Evolutionary conservation across 2,888 invertebrate genomes (phyloP).

Genomic region (Leucophenga maculata): DNA sequence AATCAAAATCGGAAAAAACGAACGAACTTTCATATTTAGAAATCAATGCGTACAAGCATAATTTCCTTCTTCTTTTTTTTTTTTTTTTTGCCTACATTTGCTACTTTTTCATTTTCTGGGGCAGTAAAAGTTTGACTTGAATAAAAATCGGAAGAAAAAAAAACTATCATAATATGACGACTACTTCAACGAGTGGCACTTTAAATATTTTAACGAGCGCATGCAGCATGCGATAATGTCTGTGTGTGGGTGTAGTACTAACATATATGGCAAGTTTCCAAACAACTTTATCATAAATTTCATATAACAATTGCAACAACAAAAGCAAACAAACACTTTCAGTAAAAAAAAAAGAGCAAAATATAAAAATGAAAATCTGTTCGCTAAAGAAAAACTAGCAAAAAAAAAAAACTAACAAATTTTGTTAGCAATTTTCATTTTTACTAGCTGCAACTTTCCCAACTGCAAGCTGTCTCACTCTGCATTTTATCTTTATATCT

Average conservation of each 20-base stretch:
- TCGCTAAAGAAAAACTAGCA: neutral
- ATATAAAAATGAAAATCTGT: neutral
- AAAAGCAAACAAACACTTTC: neutral
- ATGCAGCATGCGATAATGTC: neutral
- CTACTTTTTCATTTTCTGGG: constrained; percentile 1
- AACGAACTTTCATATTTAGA: constrained; percentile 6
- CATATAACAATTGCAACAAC: neutral
- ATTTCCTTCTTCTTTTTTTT: too few relatives aligned
- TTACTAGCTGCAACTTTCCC: constrained; percentile 26
- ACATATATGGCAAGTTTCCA: constrained; percentile 37
- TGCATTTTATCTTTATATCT: constrained; percentile 21
- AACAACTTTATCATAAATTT: constrained; percentile 25
- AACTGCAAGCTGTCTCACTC: neutral
- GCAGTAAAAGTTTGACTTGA: constrained; percentile 22
- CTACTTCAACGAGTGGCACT: constrained; percentile 15
- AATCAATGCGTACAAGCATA: constrained; percentile 14
- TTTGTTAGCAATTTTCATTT: neutral
- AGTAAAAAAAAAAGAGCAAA: constrained; percentile 3
- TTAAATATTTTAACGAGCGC: constrained; percentile 21
- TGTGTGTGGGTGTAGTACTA: constrained; percentile 18
- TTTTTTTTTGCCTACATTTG: neutral
- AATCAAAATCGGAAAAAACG: neutral
- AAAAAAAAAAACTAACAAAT: neutral
- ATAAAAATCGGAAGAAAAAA: constrained; percentile 11
- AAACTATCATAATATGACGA: constrained; percentile 18